These are phyloP conservation scores for Yponomeuta evonymella DNA, from an alignment of 2,888 invertebrate species.

Conservation along the genomic window DNA sequence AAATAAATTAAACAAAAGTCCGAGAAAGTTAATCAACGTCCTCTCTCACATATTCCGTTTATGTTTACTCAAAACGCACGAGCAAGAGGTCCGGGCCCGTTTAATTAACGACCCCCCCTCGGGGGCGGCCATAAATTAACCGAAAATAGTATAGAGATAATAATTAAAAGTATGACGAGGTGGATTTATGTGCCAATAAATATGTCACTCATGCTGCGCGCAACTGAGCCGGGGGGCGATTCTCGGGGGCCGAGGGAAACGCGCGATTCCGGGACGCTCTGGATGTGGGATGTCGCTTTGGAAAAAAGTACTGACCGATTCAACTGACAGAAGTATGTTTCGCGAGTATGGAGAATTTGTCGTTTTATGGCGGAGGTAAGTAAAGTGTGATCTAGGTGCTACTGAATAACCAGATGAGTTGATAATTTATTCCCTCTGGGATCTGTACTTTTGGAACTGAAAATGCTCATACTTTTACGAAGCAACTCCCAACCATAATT, in stretches of 20 bases:
- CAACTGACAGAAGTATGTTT: no score
- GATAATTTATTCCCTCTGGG: no score
- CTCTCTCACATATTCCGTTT: slow-evolving; percentile 7
- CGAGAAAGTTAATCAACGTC: slow-evolving; percentile 4
- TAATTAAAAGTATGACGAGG: slow-evolving; percentile 60
- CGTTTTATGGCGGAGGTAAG: no score
- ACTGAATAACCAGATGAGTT: no score
- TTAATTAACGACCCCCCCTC: slow-evolving; percentile 30
- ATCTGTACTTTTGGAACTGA: no score
- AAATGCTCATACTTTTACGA: no score
- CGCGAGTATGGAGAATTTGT: no score
- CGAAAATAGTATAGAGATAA: slow-evolving; percentile 42
- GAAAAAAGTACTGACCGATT: no score
- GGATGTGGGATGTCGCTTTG: neutral
- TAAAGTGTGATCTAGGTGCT: no score
- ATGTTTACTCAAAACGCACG: neutral
- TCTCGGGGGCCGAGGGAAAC: neutral
- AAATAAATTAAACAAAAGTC: neutral
- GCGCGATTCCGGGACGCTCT: neutral
- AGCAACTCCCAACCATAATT: no score
- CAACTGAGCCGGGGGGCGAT: slow-evolving; percentile 2
- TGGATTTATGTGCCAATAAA: slow-evolving; percentile 55
- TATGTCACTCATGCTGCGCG: slow-evolving; percentile 38
- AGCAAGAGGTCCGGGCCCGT: slow-evolving; percentile 2
- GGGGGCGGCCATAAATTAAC: slow-evolving; percentile 30